Conservation (phyloP, 2,113 vertebrate species). For the Hypocryptadius cinnamomeus region DNA sequence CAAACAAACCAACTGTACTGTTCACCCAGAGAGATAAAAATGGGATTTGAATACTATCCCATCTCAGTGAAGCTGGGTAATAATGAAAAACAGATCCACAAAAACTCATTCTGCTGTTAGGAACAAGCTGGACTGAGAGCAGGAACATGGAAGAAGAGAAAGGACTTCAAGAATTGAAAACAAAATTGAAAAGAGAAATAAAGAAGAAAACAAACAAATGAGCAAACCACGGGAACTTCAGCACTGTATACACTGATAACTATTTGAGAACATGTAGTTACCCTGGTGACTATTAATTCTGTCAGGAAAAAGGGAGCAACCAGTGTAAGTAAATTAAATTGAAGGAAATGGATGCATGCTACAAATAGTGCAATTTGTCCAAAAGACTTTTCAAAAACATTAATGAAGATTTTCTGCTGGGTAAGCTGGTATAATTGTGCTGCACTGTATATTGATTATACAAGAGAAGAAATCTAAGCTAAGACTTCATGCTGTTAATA, state of each 20-base stretch:
- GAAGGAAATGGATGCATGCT: constrained; percentile 32
- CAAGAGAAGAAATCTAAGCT: constrained; percentile 33
- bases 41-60: background rate
- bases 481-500: constrained; percentile 38
- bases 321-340: constrained; percentile 48
- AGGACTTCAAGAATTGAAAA: background rate
- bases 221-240: background rate
- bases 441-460: constrained; percentile 51
- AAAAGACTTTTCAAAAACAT: constrained; percentile 28
- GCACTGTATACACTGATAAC: background rate
- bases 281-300: constrained; percentile 46
- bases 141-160: background rate
- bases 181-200: background rate
- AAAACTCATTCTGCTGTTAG: background rate
- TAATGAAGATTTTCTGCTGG: constrained; percentile 43
- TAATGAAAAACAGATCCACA: background rate
- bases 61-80: background rate
- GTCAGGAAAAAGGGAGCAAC: constrained; percentile 34
- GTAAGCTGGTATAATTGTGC: constrained; percentile 37
- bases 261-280: background rate
- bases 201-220: rapidly evolving
- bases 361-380: constrained; percentile 43
- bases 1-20: background rate
- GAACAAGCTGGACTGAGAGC: background rate
- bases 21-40: background rate